Conservation (phyloP, 2,797 vertebrate species). For the Megaceryle alcyon region DNA sequence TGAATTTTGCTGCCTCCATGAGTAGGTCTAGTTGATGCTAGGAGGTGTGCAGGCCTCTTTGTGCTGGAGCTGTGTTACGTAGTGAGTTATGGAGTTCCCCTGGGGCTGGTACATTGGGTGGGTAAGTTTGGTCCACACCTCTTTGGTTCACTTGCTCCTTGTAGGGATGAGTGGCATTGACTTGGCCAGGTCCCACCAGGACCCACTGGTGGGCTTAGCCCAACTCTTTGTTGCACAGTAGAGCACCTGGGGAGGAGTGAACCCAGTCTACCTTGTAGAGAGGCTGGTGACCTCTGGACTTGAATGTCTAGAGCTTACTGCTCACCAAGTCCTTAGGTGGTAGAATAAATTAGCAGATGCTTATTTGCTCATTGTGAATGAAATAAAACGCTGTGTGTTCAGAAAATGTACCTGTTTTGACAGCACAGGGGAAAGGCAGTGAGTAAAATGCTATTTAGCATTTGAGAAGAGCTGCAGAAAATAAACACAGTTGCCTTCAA, state of each 20-base stretch:
- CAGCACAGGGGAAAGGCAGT: background rate
- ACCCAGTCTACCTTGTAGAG: background rate
- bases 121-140: background rate
- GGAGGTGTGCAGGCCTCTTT: background rate
- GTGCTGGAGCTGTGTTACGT: background rate
- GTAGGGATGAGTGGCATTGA: background rate
- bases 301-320: accelerated
- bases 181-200: background rate
- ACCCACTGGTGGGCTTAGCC: background rate
- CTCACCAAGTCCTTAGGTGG: background rate
- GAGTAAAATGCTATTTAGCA: background rate
- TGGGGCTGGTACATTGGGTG: background rate
- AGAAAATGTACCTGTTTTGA: too few species aligned
- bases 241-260: background rate
- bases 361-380: background rate
- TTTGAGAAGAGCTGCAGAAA: background rate
- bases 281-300: background rate
- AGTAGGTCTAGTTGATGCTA: background rate
- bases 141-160: background rate
- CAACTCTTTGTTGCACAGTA: accelerated
- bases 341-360: background rate
- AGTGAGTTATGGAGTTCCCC: background rate
- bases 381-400: background rate
- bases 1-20: background rate
- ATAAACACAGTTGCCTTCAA: background rate